Conservation (phyloP, 1,140 invertebrate species). For the Philopotamus ludificatus region DNA sequence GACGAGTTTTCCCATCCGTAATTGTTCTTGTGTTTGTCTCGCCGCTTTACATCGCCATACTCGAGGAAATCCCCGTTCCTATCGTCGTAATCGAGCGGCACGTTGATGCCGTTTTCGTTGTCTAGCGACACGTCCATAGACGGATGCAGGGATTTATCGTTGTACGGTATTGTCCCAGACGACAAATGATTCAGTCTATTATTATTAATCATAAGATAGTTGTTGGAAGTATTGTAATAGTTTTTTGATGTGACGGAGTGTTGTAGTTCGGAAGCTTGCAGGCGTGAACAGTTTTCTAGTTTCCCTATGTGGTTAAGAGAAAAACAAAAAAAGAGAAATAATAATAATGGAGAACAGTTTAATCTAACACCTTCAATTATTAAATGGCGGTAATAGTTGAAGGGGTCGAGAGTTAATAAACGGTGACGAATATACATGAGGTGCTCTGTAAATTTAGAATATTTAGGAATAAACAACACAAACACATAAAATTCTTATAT, state of each 20-base stretch:
- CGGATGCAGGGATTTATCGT: no score
- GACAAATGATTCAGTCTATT: slow-evolving; percentile 50
- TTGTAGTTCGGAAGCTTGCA: slow-evolving; percentile 52
- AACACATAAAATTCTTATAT: no score
- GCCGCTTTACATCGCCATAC: slow-evolving; percentile 48
- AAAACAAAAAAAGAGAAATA: slow-evolving; percentile 38
- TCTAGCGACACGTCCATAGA: slow-evolving; percentile 37
- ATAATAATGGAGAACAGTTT: slow-evolving; percentile 25
- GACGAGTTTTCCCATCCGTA: slow-evolving; percentile 62
- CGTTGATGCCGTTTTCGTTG: slow-evolving; percentile 51
- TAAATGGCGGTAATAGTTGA: not conserved
- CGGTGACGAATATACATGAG: slow-evolving; percentile 27
- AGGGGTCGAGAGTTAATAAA: not conserved
- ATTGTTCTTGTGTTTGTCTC: slow-evolving; percentile 55
- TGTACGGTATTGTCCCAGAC: slow-evolving; percentile 56
- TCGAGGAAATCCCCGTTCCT: slow-evolving; percentile 30
- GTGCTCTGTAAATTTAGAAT: slow-evolving; percentile 14
- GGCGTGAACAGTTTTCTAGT: slow-evolving; percentile 56
- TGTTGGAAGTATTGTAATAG: slow-evolving; percentile 62
- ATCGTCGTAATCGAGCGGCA: slow-evolving; percentile 43
- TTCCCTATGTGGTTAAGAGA: slow-evolving; percentile 50
- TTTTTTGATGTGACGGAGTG: slow-evolving; percentile 57
- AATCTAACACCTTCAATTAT: slow-evolving; percentile 13
- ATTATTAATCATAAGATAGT: slow-evolving; percentile 58
- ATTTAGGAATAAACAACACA: slow-evolving; percentile 20